These are phyloP conservation scores for Laupala kohalensis DNA, from an alignment of 1,140 invertebrate genomes.

Conservation along the genomic window DNA sequence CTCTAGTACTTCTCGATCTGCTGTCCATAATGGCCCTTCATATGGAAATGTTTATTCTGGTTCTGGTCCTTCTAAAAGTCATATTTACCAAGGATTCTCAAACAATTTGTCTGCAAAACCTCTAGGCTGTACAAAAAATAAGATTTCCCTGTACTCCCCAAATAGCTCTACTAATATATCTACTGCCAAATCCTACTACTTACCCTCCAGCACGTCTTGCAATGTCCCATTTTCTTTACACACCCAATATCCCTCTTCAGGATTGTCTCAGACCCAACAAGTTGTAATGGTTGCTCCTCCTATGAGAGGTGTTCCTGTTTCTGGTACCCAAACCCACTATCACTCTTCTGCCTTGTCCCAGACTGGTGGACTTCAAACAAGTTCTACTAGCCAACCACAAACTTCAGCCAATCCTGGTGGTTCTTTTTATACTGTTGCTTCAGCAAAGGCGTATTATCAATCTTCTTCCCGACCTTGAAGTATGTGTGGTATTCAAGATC, in stretches of 20 bases:
- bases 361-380: background rate
- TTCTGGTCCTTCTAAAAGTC: background rate
- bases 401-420: constrained; percentile 7
- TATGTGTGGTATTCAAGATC: background rate
- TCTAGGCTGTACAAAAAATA: background rate
- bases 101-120: background rate
- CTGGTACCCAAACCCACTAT: background rate
- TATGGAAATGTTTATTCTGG: background rate
- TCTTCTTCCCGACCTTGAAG: constrained; percentile 17
- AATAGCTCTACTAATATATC: constrained; percentile 11
- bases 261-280: background rate
- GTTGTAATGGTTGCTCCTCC: background rate
- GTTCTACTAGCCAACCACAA: constrained; percentile 2
- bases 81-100: background rate
- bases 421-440: constrained; percentile 10
- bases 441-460: constrained; percentile 11
- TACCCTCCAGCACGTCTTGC: background rate
- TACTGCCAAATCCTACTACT: constrained; percentile 12
- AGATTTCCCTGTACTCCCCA: background rate
- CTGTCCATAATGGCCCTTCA: background rate
- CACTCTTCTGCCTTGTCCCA: background rate
- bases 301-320: background rate
- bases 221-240: background rate
- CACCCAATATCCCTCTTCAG: background rate
- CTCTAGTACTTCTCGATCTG: background rate